Base-by-base conservation (phyloP, 2,113 vertebrate genomes). In the Psilopsiagon aymara region DNA sequence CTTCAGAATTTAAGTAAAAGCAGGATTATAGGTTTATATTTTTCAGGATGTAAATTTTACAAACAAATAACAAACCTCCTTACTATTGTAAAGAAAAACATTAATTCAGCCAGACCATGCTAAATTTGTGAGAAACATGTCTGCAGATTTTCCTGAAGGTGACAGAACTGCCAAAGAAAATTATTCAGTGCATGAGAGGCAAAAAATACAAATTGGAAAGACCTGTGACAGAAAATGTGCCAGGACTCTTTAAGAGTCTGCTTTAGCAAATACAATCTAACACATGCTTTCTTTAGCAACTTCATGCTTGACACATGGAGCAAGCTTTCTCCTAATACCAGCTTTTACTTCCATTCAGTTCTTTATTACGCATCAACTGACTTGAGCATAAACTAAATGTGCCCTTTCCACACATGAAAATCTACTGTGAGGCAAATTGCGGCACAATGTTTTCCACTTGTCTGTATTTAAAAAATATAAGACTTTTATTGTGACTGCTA, bases 271-370 rank as follows among this genome's bases (percentile, higher is more conserved):
- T 52, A 83, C n/a, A 82, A 41, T 71, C 29, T 60, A 88, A 88
- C 66, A 88, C 8, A 90, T 31, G 53, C 75, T 96, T 96, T 46
- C 69, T 95, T 96, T 91, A 94, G 91, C 68, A 94, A 67, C 33
- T 78, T n/a, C 8, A n/a, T 88, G 68, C 81, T 78, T 94, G 85
- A 69, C 83, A 84, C 16, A 77, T 24, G 16, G 81, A 88, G 57
- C 19, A 47, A 11, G 37, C 25, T 93, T 67, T 85, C 91, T 88
- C 78, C 76, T 95, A 37, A 82, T 63, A 82, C 60, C 25, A 60
- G 53, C 20, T 44, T 35, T 23, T 47, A 16, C 60, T 78, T 52
- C 62, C 11, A 2, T 68, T 71, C 44, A 51, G 68, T 70, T 71
- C 52, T 47, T 84, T 29, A 18, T 55, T 67, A 53, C 27, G 11